Evolutionary conservation across 1,140 invertebrate species (phyloP).

Genomic region (Drosophila suzukii): DNA sequence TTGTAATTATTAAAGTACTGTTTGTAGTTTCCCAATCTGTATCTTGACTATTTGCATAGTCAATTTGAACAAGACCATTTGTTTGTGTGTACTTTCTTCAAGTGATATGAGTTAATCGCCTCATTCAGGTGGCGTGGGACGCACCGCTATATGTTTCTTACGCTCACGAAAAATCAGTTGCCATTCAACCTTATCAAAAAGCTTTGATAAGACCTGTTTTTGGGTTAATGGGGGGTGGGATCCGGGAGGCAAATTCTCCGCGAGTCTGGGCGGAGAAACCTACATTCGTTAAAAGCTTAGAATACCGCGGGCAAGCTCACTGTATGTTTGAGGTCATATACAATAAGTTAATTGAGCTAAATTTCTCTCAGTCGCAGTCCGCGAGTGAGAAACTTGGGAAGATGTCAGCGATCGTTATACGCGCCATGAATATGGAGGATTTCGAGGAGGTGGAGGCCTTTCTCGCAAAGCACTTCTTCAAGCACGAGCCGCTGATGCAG

Average conservation of each 20-base stretch:
- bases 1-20: too few relatives aligned
- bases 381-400: constrained; percentile 6
- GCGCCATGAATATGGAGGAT: constrained; percentile 29
- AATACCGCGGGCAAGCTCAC: constrained; percentile 21
- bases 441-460: constrained; percentile 41
- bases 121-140: constrained; percentile 1
- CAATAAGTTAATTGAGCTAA: constrained; percentile 36
- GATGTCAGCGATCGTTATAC: constrained; percentile 42
- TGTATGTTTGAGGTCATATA: constrained; percentile 24
- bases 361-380: constrained; percentile 43
- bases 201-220: constrained; percentile 26
- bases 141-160: not conserved
- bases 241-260: not conserved
- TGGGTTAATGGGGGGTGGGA: not conserved
- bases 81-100: too few relatives aligned
- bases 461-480: constrained; percentile 51
- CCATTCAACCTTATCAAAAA: constrained; percentile 26
- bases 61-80: too few relatives aligned
- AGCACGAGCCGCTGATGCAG: constrained; percentile 54
- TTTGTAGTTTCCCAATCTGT: too few relatives aligned
- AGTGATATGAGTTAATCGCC: not conserved
- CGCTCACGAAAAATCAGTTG: not conserved
- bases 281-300: constrained; percentile 22
- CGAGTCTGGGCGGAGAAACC: not conserved
- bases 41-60: too few relatives aligned